phyloP scores from a whole-genome alignment of 1,140 invertebrate genomes.

The Caenorhabditis tropicalis region DNA sequence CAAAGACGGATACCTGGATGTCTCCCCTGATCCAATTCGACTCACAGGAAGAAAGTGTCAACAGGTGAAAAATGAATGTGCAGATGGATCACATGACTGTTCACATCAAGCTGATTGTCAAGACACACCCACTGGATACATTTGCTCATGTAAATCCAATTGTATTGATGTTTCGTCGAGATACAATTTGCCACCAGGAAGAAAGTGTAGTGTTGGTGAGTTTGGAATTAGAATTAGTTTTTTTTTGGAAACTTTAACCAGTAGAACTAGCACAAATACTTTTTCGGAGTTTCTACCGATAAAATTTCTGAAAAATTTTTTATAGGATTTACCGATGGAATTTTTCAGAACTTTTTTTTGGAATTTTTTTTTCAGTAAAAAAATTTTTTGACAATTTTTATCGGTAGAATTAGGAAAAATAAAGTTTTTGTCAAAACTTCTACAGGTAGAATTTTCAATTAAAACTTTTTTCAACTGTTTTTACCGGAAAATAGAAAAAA shows the following conservation, averaged over 20 bases:
- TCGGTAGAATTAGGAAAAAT: too few species aligned
- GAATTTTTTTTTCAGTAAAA: too few species aligned
- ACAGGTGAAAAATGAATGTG: conserved; percentile 71
- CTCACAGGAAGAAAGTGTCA: conserved; percentile 66
- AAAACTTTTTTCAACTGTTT: too few species aligned
- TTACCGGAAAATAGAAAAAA: too few species aligned
- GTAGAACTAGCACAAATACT: too few species aligned
- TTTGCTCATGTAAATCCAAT: conserved; percentile 72
- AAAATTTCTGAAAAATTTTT: too few species aligned
- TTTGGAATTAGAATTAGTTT: too few species aligned
- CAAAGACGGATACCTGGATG: conserved; percentile 60
- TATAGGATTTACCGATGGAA: background rate
- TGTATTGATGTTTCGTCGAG: conserved; percentile 72
- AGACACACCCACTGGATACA: conserved; percentile 71
- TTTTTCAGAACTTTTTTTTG: background rate
- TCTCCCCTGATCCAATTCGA: conserved; percentile 68
- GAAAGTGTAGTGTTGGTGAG: conserved; percentile 67
- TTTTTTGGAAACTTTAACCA: too few species aligned
- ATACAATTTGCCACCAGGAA: conserved; percentile 64
- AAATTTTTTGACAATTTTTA: too few species aligned
- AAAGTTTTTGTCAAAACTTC: too few species aligned
- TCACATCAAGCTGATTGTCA: conserved; percentile 72
- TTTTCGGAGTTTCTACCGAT: too few species aligned
- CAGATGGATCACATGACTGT: conserved; percentile 67
- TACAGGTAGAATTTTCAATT: too few species aligned